phyloP scores from a whole-genome alignment of 2,888 invertebrate genomes.

The Pyrocoelia pectoralis region DNA sequence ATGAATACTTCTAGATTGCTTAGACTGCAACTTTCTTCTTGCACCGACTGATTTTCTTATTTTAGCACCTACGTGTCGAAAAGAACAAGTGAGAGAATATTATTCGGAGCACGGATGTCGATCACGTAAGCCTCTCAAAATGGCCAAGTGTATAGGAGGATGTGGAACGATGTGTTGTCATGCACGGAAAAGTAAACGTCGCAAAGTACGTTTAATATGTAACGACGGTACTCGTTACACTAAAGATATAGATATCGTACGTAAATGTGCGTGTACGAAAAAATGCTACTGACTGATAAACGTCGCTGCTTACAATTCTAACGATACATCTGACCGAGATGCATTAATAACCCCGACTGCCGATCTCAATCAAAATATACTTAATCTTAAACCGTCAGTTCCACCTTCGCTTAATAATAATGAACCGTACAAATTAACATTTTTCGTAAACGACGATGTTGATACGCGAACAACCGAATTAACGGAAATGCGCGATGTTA shows the following conservation, averaged over 20 bases:
- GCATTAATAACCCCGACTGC: conserved; percentile 38
- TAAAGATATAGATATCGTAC: conserved; percentile 95
- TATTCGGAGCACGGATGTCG: conserved; percentile 92
- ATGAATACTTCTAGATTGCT: too few species aligned
- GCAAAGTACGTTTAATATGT: conserved; percentile 93
- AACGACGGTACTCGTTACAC: conserved; percentile 92
- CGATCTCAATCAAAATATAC: conserved; percentile 45
- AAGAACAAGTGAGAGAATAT: conserved; percentile 90
- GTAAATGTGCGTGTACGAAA: conserved; percentile 95
- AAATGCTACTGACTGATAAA: conserved; percentile 82
- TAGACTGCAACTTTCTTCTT: too few species aligned
- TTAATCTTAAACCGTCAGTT: conserved; percentile 47
- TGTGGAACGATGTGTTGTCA: conserved; percentile 89
- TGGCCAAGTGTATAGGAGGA: conserved; percentile 84
- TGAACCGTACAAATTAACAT: conserved; percentile 55
- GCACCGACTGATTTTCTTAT: conserved; percentile 21
- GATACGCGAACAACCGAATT: conserved; percentile 18
- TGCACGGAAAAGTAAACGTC: conserved; percentile 89
- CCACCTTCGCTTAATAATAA: conserved; percentile 40
- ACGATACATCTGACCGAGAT: conserved; percentile 43
- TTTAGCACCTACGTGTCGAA: conserved; percentile 80
- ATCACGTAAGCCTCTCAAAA: conserved; percentile 88
- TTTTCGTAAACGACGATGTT: conserved; percentile 53
- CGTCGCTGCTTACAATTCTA: conserved; percentile 66
- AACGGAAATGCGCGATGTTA: conserved; percentile 22